Evolutionary conservation across 2,888 invertebrate genomes (phyloP).

Genomic region (Cyclophora albipunctata): DNA sequence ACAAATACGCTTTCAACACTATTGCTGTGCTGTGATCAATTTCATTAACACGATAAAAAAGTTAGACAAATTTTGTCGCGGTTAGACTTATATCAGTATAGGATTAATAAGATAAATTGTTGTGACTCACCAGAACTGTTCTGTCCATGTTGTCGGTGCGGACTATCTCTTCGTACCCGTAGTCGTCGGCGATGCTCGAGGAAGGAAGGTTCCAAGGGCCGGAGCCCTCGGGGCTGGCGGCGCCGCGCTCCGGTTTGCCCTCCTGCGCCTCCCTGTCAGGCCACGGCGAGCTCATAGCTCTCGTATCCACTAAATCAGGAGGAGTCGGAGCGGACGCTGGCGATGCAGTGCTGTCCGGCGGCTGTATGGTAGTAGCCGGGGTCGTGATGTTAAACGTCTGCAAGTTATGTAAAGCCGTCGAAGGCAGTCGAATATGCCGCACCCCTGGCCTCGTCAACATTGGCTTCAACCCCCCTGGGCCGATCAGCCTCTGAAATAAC

Average conservation of each 20-base stretch:
- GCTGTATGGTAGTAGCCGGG: slow-evolving; percentile 37
- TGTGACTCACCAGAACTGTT: slow-evolving; percentile 62
- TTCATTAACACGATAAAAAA: too few species aligned
- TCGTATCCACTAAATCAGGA: slow-evolving; percentile 56
- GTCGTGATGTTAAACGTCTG: slow-evolving; percentile 57
- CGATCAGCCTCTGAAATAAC: slow-evolving; percentile 79
- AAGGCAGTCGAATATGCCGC: slow-evolving; percentile 66
- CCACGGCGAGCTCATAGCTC: slow-evolving; percentile 56
- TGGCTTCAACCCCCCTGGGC: slow-evolving; percentile 77
- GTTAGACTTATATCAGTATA: neutral
- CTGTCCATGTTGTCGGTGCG: slow-evolving; percentile 58
- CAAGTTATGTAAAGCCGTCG: slow-evolving; percentile 61
- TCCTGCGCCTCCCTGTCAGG: slow-evolving; percentile 45
- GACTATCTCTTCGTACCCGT: slow-evolving; percentile 61
- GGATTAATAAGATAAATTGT: neutral
- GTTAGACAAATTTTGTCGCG: too few species aligned
- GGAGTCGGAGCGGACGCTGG: slow-evolving; percentile 47
- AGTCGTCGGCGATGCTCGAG: slow-evolving; percentile 45
- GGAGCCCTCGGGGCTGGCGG: slow-evolving; percentile 55
- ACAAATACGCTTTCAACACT: slow-evolving; percentile 28
- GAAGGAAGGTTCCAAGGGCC: slow-evolving; percentile 59
- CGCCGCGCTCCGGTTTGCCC: slow-evolving; percentile 46
- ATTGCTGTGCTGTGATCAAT: too few species aligned
- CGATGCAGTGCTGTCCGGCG: slow-evolving; percentile 53
- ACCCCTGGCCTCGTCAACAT: slow-evolving; percentile 73